Base-by-base conservation (phyloP, 2,888 invertebrate species). In the Stenurella melanura region DNA sequence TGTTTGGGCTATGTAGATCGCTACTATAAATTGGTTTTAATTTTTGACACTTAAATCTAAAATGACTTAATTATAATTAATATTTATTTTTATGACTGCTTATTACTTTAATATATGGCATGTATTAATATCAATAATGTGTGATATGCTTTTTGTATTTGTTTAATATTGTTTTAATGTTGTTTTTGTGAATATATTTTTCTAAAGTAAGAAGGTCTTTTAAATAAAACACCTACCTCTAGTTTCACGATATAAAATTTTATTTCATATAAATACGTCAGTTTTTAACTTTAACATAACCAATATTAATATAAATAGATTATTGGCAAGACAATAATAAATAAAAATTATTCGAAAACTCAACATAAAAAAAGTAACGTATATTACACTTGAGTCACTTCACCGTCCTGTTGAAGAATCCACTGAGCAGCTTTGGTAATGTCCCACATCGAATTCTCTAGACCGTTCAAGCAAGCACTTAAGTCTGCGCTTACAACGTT, bases 381-480 rank as follows among this genome's bases (percentile, higher is more conserved):
- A 12, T 67, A 72, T 83, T 84, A 87, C 72, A 87, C 87, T 85
- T 87, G 87, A 73, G 87, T 86, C 21, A 87, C 87, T 82, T 87
- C 87, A 34, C 84, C 87, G 69, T 89, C 89, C 83, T 87, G 89
- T 79, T 87, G 91, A 85, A 92, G 87, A 79, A 95, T 90, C 85
- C 92, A 91, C 74, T 93, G 92, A 1, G 94, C 92, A 0, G 95
- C 95, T 82, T 93, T 92, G 9, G 92, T 91, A 11, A 94, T 92
- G 85, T 95, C 94, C 90, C 95, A 95, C 76, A 91, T 90, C 26
- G 92, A 91, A 66, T 91, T 90, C 71, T 92, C 90, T 17, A 95
- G 90, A 18, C 93, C 93, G 18, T 90, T 87, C 75, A 89, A 89
- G 84, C 92, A 92, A 42, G 86, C 84, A 19, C 81, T 76, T 71